Evolutionary conservation across 2,797 vertebrate genomes (phyloP), one percentile per base, ranked within the genome.

Genomic region (Anolis apletophallus): DNA sequence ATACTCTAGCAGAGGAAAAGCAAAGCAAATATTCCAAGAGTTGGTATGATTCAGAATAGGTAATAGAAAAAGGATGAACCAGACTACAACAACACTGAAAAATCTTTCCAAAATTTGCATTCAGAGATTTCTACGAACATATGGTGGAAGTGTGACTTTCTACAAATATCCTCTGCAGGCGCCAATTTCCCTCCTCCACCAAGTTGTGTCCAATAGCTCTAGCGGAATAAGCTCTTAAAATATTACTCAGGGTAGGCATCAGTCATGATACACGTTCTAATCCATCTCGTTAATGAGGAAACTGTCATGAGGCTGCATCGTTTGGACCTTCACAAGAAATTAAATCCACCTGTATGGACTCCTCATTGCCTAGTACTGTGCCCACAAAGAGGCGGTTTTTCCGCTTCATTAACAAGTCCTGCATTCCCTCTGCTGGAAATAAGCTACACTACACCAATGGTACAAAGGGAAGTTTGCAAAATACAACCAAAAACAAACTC

Each of bases 121-220:
- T 93, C 92, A 94, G 93, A 94, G 94, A 93, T 91, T 95, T 94
- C 92, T 94, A 93, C 85, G 91, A 94, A 93, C 95, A 95, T 95
- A 95, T 95, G 95, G 93, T 95, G 90, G 93, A 94, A 95, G 94
- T 95, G 89, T 94, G 92, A 95, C 93, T 94, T 95, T 93, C 93
- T 94, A 91, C 94, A 95, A 95, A 95, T 95, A 95, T 94, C 94
- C 94, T 94, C 91, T 8, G 7, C 91, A 91, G 89, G 88, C 89
- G 94, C 95, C 95, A 95, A 95, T 93, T 94, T 94, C 87, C 94
- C 91, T 94, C 90, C 91, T 94, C 93, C 91, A 95, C 91, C 95
- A 92, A 95, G 90, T 92, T 92, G 91, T 84, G 54, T 94, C 91
- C 93, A 94, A 91, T 88, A 93, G 91, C 91, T 94, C 89, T 40